Evolutionary conservation across 37 sponge, comb jelly and placozoan genomes (phyloP).

Genomic region (Corticium candelabrum): DNA sequence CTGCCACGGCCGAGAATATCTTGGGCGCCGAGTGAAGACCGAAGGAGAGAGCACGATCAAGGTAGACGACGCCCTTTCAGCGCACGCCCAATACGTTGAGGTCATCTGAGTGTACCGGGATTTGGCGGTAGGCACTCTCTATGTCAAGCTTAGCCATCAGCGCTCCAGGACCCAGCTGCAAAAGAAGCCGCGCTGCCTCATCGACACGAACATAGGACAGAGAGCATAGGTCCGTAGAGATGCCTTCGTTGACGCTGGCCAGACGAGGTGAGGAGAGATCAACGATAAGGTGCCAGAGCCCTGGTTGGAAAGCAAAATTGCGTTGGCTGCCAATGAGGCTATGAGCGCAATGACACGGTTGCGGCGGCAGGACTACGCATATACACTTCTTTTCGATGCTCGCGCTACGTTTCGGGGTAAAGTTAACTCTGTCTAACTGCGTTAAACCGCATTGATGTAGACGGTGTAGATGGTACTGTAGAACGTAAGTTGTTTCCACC

Average conservation of each 20-base stretch:
- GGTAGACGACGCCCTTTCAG: constrained; percentile 11
- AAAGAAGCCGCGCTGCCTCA: not conserved
- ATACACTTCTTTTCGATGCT: too few relatives aligned
- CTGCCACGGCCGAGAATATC: constrained; percentile 18
- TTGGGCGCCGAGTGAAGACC: not conserved
- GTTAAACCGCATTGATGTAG: too few relatives aligned
- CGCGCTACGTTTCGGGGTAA: too few relatives aligned
- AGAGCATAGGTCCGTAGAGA: constrained; percentile 11
- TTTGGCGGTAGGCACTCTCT: constrained; percentile 7
- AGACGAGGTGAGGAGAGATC: not conserved
- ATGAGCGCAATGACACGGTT: too few relatives aligned
- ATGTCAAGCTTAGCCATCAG: constrained; percentile 16
- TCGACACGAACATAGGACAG: constrained; percentile 17
- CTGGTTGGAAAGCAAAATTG: too few relatives aligned
- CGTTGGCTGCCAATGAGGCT: too few relatives aligned
- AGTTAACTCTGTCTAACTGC: too few relatives aligned
- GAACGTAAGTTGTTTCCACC: too few relatives aligned
- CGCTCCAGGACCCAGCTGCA: not conserved
- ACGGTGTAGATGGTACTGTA: too few relatives aligned
- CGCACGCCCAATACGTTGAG: constrained; percentile 8
- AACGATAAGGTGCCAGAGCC: constrained; percentile 9
- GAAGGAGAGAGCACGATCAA: constrained; percentile 11
- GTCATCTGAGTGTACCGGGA: constrained; percentile 25
- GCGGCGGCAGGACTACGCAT: too few relatives aligned
- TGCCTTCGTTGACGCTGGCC: constrained; percentile 17